Evolutionary conservation across 2,113 vertebrate genomes (phyloP).

Genomic region (Podarcis muralis): DNA sequence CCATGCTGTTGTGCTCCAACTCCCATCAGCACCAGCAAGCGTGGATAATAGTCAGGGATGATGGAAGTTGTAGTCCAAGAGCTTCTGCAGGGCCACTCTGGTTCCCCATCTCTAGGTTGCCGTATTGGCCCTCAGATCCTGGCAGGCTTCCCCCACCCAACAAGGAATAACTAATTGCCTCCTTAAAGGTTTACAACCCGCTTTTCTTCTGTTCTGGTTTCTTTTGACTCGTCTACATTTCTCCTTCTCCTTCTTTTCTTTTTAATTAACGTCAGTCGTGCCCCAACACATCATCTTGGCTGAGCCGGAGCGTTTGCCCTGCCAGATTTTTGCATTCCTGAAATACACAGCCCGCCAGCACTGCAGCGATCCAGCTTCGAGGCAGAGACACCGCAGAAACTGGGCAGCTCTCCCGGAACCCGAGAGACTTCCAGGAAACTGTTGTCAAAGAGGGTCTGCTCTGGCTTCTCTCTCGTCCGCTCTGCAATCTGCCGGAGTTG

Average conservation of each 20-base stretch:
- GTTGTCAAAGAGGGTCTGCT: constrained; percentile 47
- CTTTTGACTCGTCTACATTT: constrained; percentile 56
- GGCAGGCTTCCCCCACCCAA: not conserved
- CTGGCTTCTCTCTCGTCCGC: constrained; percentile 1
- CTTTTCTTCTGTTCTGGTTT: not conserved
- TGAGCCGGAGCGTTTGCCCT: constrained; percentile 53
- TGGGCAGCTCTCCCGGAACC: constrained; percentile 59
- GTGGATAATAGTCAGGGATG: not conserved
- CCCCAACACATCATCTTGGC: constrained; percentile 72
- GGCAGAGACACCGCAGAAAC: constrained; percentile 57
- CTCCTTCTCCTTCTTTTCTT: constrained; percentile 52
- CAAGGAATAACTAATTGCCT: constrained; percentile 67
- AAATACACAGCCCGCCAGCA: constrained; percentile 68
- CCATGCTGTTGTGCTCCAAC: not conserved
- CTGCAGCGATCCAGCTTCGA: constrained; percentile 57
- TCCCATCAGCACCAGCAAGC: not conserved
- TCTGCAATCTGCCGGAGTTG: not conserved
- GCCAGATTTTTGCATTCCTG: constrained; percentile 75
- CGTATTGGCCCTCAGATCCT: not conserved
- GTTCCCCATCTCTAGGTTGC: not conserved
- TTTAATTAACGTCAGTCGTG: constrained; percentile 74
- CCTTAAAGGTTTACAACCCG: constrained; percentile 60
- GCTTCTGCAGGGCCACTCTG: not conserved
- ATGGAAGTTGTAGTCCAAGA: not conserved
- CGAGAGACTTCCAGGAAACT: constrained; percentile 67